A percentile compares a stretch with the other conserved stretches of the same genome.
These are phyloP conservation scores for Hyles vespertilio DNA, from an alignment of 1,140 invertebrate genomes.

Conservation along the genomic window DNA sequence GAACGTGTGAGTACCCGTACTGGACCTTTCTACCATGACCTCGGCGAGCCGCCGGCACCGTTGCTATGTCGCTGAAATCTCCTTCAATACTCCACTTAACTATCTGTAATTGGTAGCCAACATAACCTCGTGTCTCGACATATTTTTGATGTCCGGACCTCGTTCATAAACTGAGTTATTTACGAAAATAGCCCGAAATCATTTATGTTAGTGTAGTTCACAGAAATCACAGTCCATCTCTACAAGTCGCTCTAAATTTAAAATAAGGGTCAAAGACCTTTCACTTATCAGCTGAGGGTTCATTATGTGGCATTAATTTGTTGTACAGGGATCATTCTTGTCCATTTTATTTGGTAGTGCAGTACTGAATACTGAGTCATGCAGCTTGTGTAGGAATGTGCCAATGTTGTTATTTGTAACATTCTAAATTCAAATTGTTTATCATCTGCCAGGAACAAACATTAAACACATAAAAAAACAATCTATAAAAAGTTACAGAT, in stretches of 20 bases:
- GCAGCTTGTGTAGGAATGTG: background rate
- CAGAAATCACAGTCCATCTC: slow-evolving; percentile 2
- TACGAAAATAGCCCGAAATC: background rate
- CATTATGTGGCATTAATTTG: slow-evolving; percentile 5
- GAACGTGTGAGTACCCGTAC: slow-evolving; percentile 26
- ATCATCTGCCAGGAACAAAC: background rate
- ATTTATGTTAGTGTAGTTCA: background rate
- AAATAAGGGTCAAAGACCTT: slow-evolving; percentile 10
- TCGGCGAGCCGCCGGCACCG: slow-evolving; percentile 8
- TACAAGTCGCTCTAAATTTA: slow-evolving; percentile 7
- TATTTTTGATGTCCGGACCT: no score
- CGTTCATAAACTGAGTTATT: background rate
- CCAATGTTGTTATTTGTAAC: background rate
- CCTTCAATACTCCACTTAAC: background rate
- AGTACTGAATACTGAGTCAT: slow-evolving; percentile 6
- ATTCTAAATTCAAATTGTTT: slow-evolving; percentile 6
- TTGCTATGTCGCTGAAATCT: slow-evolving; percentile 1
- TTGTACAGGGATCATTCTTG: background rate
- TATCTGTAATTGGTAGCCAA: slow-evolving; percentile 4
- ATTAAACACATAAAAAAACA: slow-evolving; percentile 3
- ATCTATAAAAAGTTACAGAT: background rate
- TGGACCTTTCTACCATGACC: slow-evolving; percentile 24
- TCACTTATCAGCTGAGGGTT: slow-evolving; percentile 10
- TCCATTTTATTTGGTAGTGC: background rate
- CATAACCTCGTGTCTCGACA: slow-evolving; percentile 3